A percentile compares a stretch with the other conserved stretches of the same genome.
Conservation (phyloP, 2,888 invertebrate species). For the Papilio elwesi region DNA sequence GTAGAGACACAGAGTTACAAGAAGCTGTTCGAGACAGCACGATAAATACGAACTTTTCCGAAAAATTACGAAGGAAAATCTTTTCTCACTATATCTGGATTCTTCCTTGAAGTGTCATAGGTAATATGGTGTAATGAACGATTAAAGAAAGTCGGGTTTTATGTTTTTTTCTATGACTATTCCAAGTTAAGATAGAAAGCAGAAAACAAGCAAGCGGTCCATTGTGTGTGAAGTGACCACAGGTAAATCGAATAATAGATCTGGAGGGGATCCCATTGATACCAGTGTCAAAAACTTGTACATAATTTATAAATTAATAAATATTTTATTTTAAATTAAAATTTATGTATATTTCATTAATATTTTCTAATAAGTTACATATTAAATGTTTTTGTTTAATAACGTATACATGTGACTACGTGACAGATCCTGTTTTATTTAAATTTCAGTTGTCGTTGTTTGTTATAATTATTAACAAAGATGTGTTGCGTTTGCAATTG, state of each 20-base stretch:
- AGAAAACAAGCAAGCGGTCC: neutral
- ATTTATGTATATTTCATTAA: constrained; percentile 3
- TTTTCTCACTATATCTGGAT: too few species aligned
- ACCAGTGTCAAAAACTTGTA: constrained; percentile 7
- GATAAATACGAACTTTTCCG: too few species aligned
- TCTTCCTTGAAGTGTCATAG: too few species aligned
- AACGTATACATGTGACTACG: neutral
- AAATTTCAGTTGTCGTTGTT: neutral
- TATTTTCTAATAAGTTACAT: neutral
- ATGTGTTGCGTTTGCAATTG: constrained; percentile 26
- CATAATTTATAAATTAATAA: constrained; percentile 6
- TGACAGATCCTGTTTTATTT: neutral
- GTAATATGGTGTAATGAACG: too few species aligned
- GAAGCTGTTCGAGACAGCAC: too few species aligned
- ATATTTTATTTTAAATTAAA: neutral
- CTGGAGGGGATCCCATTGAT: neutral
- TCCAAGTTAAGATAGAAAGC: neutral
- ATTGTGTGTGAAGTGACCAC: too few species aligned
- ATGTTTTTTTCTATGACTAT: too few species aligned
- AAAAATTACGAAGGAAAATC: too few species aligned
- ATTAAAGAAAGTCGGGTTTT: too few species aligned
- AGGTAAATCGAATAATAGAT: neutral
- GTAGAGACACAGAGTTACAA: too few species aligned
- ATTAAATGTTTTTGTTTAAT: constrained; percentile 15
- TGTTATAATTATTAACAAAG: constrained; percentile 17